Evolutionary conservation across 2,113 vertebrate species (phyloP), one percentile per base, ranked within the genome.

Genomic region (Coptodon bakossiorum): DNA sequence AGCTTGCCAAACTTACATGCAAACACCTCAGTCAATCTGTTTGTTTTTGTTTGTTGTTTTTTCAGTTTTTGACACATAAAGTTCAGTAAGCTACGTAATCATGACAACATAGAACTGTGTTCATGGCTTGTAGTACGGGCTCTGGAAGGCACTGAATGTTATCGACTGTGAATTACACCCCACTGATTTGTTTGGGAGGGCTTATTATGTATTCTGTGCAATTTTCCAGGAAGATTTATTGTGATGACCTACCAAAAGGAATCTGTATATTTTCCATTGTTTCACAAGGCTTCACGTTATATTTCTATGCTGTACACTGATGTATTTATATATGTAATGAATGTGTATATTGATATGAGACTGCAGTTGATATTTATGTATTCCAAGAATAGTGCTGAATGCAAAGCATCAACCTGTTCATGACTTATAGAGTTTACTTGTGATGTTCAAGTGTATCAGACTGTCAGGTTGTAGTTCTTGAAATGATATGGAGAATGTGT

Each of bases 341-440:
- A 94, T 93, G 92, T 95, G 90, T 93, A 94, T 91, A 93, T 91
- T 89, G 83, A 92, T 90, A 91, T 93, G 90, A 94, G 84, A 92
- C 73, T 24, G 85, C 87, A 91, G 56, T 79, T 93, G 89, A 95
- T 95, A 95, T 96, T 96, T 94, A 95, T 94, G 90, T 89, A 90
- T 90, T 86, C 80, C 82, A 88, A 89, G 53, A 84, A 90, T 89
- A 59, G 57, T 61, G 63, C 52, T 80, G 79, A 95, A 90, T 90
- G 88, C 90, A 83, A 93, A 88, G 84, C 50, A 90, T 93, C 53
- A 79, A 89, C 56, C 66, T 80, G 85, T 87, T 88, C 38, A 63
- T 87, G 87, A 86, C 48, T 85, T 91, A 86, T 89, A 22, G 4
- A 84, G 81, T 93, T 89, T 88, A 89, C 82, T 88, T 86, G 52